Evolutionary conservation across 2,797 vertebrate genomes (phyloP), one percentile per base, ranked within the genome.

Genomic region (Nyctibius grandis): DNA sequence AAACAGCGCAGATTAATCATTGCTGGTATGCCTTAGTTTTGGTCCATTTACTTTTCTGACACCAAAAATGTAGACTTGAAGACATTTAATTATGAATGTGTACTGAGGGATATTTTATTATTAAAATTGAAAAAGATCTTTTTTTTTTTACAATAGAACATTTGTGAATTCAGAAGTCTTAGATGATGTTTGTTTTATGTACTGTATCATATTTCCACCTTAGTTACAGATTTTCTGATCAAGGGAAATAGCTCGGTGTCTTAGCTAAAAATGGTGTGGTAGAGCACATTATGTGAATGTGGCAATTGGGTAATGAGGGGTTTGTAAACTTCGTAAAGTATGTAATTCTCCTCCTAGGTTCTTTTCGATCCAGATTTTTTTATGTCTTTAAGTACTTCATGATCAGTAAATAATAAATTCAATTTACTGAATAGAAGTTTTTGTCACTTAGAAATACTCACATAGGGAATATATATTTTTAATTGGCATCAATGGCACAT

Each of bases 401-500:
- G 95, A 97, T 97, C 94, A 97, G 97, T 98, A 98, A 98, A 98
- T 98, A 98, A 98, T 97, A 97, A 97, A 98, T 98, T 97, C 94
- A 96, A 96, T 98, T 98, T 98, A 97, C 94, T 47, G 82, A 97
- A 96, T 95, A 97, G 95, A 97, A 97, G 92, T 98, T 98, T 98
- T 98, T 97, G 88, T 97, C 97, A 97, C 97, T 98, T 97, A 96
- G 91, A 98, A 97, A 97, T 97, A 97, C 93, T 98, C 93, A 95
- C 96, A 98, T 96, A 96, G 97, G 98, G 97, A 98, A 97, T 97
- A 98, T 98, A 96, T 98, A 80, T 98, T 97, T 98, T 98, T 98
- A 98, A 98, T 98, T 98, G 98, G 98, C 98, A 98, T 98, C 98
- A 98, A 85, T 97, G 98, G 97, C 97, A 98, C 90, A 98, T 98